Conservation (phyloP, 2,113 vertebrate species). For the Poicephalus meyeri region DNA sequence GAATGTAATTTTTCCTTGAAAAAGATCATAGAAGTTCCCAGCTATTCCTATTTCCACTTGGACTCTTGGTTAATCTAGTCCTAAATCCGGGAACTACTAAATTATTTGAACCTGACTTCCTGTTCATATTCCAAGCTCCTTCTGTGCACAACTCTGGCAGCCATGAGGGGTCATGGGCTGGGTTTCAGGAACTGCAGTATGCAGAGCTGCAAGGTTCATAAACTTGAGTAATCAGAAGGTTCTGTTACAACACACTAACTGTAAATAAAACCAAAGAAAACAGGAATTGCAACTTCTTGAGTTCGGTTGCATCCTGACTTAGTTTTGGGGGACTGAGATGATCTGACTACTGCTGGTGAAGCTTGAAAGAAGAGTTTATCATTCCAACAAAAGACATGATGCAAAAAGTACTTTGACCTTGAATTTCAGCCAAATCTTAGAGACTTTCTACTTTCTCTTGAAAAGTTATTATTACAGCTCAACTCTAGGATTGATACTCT, state of each 20-base stretch:
- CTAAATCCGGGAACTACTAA: not conserved
- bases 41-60: not conserved
- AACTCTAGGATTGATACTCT: not conserved
- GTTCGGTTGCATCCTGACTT: not conserved
- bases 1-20: not conserved
- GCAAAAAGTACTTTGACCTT: not conserved
- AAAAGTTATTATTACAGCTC: not conserved
- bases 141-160: not conserved
- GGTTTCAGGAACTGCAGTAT: not conserved
- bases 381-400: not conserved
- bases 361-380: not conserved
- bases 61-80: not conserved
- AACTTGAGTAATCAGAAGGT: not conserved
- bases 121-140: not conserved
- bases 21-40: not conserved
- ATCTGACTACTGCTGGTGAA: not conserved
- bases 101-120: not conserved
- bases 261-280: conserved; percentile 22
- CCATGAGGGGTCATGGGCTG: not conserved
- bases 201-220: not conserved
- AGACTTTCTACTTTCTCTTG: not conserved
- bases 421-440: not conserved
- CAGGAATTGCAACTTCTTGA: conserved; percentile 13
- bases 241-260: not conserved
- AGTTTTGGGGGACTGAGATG: not conserved